These are phyloP conservation scores for Phycodurus eques DNA, from an alignment of 2,113 vertebrate genomes.

Conservation along the genomic window DNA sequence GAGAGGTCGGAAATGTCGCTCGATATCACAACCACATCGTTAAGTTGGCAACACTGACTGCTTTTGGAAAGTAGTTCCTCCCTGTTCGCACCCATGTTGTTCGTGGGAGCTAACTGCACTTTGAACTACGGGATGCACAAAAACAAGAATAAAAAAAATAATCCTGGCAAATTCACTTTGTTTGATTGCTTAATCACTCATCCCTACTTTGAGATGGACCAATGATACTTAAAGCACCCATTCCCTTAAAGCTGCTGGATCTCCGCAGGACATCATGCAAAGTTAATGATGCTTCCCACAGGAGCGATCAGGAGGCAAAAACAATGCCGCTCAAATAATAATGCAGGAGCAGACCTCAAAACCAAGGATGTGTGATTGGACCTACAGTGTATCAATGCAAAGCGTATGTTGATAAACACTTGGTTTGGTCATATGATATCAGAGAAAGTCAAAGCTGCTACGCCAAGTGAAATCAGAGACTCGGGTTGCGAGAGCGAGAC, in stretches of 20 bases:
- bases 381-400: conserved; percentile 57
- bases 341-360: not conserved
- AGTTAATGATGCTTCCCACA: conserved; percentile 1
- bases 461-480: conserved; percentile 36
- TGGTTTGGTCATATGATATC: conserved; percentile 33
- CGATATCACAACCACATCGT: too few species aligned
- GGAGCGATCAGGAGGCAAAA: not conserved
- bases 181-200: not conserved
- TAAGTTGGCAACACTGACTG: too few species aligned
- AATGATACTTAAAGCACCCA: not conserved
- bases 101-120: too few species aligned
- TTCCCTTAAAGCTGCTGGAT: conserved; percentile 26
- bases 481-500: conserved; percentile 40
- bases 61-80: too few species aligned
- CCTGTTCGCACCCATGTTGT: too few species aligned
- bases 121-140: not conserved
- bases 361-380: conserved; percentile 15
- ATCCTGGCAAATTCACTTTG: not conserved
- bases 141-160: not conserved
- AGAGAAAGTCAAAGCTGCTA: conserved; percentile 12
- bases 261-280: conserved; percentile 7
- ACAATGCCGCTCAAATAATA: not conserved
- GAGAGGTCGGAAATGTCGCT: too few species aligned
- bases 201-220: conserved; percentile 29
- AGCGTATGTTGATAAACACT: conserved; percentile 43